A percentile compares a stretch with the other conserved stretches of the same genome.
Evolutionary conservation across 2,113 vertebrate species (phyloP).

Genomic region (Indicator maculatus): DNA sequence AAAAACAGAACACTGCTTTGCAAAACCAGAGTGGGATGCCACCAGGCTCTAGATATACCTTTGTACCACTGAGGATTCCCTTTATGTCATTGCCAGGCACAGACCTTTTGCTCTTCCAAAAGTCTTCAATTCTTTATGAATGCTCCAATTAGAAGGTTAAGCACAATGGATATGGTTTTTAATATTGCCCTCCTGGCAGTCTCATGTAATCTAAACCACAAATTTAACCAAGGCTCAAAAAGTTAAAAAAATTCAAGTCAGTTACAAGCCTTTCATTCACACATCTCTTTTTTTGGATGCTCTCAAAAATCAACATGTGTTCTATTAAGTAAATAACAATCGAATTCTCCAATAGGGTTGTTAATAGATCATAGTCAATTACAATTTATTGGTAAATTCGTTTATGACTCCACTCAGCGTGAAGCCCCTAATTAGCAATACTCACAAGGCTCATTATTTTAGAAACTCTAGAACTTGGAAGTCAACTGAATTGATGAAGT

Average conservation of each 20-base stretch:
- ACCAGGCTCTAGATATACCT: neutral
- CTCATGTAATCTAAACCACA: neutral
- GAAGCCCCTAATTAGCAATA: neutral
- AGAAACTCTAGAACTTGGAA: neutral
- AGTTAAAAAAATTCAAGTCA: neutral
- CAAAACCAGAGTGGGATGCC: neutral
- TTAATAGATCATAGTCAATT: conserved; percentile 1
- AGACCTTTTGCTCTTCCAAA: neutral
- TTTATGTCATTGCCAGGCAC: neutral
- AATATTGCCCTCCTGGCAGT: neutral
- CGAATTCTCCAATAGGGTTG: neutral
- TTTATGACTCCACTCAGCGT: neutral
- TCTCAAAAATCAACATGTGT: neutral
- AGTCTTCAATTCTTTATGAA: neutral
- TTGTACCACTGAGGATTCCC: neutral
- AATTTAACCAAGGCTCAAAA: neutral
- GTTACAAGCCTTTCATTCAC: neutral
- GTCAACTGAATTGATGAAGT: neutral
- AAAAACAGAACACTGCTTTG: neutral
- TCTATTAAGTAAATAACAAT: neutral
- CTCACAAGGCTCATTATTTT: neutral
- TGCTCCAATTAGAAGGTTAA: neutral
- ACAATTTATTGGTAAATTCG: neutral
- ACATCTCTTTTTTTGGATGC: neutral
- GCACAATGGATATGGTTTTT: neutral